Evolutionary conservation across 2,113 vertebrate genomes (phyloP).

Genomic region (Rhinichthys klamathensis): DNA sequence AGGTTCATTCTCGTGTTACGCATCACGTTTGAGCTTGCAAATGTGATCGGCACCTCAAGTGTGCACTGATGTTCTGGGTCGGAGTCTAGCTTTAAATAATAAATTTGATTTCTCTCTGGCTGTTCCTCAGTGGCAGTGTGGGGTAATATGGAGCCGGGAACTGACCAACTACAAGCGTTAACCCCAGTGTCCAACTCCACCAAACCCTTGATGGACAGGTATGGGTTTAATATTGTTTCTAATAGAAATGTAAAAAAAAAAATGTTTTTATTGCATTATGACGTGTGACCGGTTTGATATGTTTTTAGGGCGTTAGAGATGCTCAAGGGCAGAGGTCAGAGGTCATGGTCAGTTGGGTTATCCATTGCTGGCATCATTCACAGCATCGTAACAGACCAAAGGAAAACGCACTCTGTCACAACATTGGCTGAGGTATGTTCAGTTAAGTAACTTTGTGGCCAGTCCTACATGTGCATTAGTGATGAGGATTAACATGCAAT

Average conservation of each 20-base stretch:
- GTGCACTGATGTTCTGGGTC: neutral
- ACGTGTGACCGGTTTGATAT: neutral
- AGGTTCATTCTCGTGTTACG: no score
- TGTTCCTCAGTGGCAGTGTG: conserved; percentile 81
- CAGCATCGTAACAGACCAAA: conserved; percentile 85
- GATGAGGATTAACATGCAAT: no score
- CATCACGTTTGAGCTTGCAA: no score
- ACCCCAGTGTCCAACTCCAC: conserved; percentile 67
- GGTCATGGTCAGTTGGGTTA: conserved; percentile 92
- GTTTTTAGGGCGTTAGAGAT: conserved; percentile 84
- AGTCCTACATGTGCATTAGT: no score
- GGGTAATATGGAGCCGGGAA: conserved; percentile 65
- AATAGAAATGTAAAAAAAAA: neutral
- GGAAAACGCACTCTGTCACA: conserved; percentile 88
- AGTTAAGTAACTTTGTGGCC: neutral
- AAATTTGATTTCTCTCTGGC: neutral
- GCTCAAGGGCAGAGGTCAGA: conserved; percentile 86
- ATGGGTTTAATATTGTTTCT: conserved; percentile 29
- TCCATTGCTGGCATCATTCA: conserved; percentile 91
- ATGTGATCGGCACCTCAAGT: neutral
- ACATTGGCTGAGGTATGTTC: conserved; percentile 86
- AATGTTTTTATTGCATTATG: conserved; percentile 9
- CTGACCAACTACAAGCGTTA: conserved; percentile 63
- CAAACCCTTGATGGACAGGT: conserved; percentile 87
- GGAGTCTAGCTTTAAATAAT: neutral